Conservation (phyloP, 2,888 invertebrate species). For the Caenorhabditis auriculariae region DNA sequence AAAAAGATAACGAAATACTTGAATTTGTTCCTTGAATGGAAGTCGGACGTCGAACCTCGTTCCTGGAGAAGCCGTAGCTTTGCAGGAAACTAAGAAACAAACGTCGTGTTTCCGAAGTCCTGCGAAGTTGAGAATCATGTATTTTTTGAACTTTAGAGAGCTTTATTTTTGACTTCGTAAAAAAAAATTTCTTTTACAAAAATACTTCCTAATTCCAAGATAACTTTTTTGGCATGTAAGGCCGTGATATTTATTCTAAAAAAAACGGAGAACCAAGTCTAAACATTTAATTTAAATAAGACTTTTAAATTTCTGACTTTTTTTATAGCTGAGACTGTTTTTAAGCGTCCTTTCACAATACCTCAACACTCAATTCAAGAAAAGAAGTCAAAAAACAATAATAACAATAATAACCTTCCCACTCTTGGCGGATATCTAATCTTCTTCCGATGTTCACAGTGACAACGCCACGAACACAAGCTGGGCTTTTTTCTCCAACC, state of each 20-base stretch:
- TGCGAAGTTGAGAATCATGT: too few species aligned
- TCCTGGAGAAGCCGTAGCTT: conserved; percentile 82
- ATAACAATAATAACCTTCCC: conserved; percentile 76
- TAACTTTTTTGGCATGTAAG: too few species aligned
- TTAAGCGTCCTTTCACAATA: conserved; percentile 1
- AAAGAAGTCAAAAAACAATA: not conserved
- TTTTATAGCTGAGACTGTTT: not conserved
- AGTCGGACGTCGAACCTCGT: conserved; percentile 62
- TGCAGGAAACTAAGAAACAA: conserved; percentile 82
- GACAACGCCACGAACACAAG: conserved; percentile 90
- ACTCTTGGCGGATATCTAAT: conserved; percentile 88
- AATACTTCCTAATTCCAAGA: too few species aligned
- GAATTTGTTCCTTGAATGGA: conserved; percentile 50
- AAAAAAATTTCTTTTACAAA: too few species aligned
- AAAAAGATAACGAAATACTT: conserved; percentile 70
- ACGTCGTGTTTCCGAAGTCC: conserved; percentile 92
- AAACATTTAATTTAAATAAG: too few species aligned
- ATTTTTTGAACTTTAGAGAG: too few species aligned
- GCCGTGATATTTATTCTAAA: too few species aligned
- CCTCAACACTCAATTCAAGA: not conserved
- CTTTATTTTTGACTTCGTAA: too few species aligned
- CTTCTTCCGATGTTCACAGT: conserved; percentile 87
- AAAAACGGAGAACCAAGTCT: too few species aligned
- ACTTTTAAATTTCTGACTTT: too few species aligned
- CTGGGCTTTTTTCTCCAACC: conserved; percentile 86